A percentile compares a stretch with the other conserved stretches of the same genome.
Conservation (phyloP, 2,797 vertebrate species). For the Chloroceryle inda region DNA sequence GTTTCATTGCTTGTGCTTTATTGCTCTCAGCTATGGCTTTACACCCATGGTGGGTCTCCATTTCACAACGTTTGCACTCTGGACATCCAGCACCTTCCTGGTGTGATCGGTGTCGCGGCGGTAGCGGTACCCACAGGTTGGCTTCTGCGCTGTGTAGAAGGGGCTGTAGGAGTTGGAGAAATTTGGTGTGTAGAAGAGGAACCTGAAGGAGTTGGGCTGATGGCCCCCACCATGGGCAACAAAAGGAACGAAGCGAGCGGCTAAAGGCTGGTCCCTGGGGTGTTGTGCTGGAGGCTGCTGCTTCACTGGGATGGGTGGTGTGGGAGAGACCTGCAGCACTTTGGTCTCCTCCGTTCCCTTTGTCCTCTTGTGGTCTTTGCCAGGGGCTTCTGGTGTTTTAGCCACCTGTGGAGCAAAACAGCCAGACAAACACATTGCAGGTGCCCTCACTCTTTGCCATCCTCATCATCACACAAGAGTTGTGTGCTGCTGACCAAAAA, state of each 20-base stretch:
- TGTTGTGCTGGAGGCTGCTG: not conserved
- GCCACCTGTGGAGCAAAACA: not conserved
- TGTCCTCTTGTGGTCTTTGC: not conserved
- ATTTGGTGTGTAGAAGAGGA: constrained; percentile 56
- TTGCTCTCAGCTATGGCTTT: accelerated
- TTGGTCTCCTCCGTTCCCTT: not conserved
- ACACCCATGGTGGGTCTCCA: constrained; percentile 43
- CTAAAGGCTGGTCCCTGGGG: not conserved
- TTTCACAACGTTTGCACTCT: not conserved
- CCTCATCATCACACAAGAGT: accelerated
- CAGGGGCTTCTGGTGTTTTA: not conserved
- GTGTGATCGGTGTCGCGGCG: constrained; percentile 38
- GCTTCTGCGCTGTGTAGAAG: constrained; percentile 77
- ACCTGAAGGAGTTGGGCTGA: not conserved
- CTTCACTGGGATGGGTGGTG: accelerated
- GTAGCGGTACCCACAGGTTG: constrained; percentile 76
- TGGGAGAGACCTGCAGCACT: accelerated
- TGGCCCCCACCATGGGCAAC: not conserved
- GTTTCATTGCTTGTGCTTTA: not conserved
- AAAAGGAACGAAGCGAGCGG: not conserved
- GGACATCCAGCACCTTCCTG: constrained; percentile 42
- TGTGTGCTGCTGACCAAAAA: not conserved
- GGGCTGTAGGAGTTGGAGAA: constrained; percentile 67
- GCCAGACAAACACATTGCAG: accelerated
- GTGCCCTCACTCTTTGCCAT: not conserved